phyloP scores from a whole-genome alignment of 2,888 invertebrate species.

The Agrochola lota region DNA sequence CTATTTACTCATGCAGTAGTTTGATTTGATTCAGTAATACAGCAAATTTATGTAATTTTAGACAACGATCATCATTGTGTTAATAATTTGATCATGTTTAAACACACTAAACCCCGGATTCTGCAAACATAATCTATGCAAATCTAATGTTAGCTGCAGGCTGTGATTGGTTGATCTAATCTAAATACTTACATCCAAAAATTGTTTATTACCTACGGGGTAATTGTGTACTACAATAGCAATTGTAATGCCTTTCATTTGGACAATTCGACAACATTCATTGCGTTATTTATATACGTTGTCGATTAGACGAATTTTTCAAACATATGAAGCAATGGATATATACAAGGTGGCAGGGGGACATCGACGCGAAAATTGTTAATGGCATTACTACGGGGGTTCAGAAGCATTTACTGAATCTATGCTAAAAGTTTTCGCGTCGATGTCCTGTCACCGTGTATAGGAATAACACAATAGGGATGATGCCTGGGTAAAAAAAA shows the following conservation, averaged over 20 bases:
- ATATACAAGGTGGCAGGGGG: too few relatives aligned
- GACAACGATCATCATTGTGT: slow-evolving; percentile 6
- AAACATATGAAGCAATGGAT: not conserved
- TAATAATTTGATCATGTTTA: slow-evolving; percentile 45
- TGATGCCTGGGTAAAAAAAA: too few relatives aligned
- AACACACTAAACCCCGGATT: slow-evolving; percentile 21
- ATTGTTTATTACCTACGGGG: not conserved
- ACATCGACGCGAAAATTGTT: too few relatives aligned
- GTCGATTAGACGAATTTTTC: not conserved
- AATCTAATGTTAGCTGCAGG: slow-evolving; percentile 39
- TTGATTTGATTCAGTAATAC: not conserved
- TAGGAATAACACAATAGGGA: too few relatives aligned
- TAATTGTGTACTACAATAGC: not conserved
- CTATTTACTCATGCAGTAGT: not conserved
- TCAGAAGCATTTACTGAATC: too few relatives aligned
- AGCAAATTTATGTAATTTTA: slow-evolving; percentile 32
- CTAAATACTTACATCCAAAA: not conserved
- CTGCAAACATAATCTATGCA: slow-evolving; percentile 35
- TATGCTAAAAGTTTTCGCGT: too few relatives aligned
- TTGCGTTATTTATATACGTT: too few relatives aligned
- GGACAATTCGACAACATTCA: not conserved
- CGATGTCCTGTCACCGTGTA: too few relatives aligned
- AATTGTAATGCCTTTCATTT: not conserved
- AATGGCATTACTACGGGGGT: too few relatives aligned
- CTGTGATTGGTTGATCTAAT: slow-evolving; percentile 35